Base-by-base conservation (phyloP, 2,888 invertebrate genomes). In the Yponomeuta evonymella region DNA sequence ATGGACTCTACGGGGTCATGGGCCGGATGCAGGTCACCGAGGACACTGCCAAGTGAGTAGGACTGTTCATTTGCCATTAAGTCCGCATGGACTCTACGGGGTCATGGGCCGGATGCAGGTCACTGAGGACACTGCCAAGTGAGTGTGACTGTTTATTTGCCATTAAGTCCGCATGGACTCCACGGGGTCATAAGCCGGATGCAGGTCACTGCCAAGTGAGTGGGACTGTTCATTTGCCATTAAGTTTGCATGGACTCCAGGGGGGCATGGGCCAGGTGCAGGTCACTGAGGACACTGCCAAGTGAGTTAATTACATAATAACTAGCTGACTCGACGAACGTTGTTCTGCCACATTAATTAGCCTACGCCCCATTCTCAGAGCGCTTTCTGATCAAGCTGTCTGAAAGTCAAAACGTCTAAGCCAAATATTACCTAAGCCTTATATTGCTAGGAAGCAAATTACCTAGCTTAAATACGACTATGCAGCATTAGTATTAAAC, bases 101-200 rank as follows among this genome's bases (percentile, higher is more conserved):
- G 51, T 51, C 6, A 51, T 12, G 8, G 51, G 2, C 8, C 12
- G 12, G 8, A 51, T 12, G 2, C 23, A 23, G 23, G 23, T 23
- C 23, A 23, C 23, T 23, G 23, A 23, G 23, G 23, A 23, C 23
- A 23, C 23, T 23, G 23, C 23, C 23, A 23, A 23, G 23, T 0
- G 0, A 23, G 23, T 23, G 23, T 0, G 23, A 23, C 23, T 23
- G 23, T 23, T 23, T 0, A 23, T 23, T 23, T 23, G 23, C 23
- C 23, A 23, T 23, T 23, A 23, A 23, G 23, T 23, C 23, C 92
- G 99, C 69, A 99, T 99, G 99, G 99, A 99, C 88, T 98, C 74
- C 98, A 97, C 73, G 98, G 99, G 0, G 94, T 96, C 74, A 96
- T 98, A 94, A 97, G 97, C 30, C 93, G 94, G 72, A 95, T 98